Conservation (phyloP, 2,797 vertebrate species). For the Platalea minor region DNA sequence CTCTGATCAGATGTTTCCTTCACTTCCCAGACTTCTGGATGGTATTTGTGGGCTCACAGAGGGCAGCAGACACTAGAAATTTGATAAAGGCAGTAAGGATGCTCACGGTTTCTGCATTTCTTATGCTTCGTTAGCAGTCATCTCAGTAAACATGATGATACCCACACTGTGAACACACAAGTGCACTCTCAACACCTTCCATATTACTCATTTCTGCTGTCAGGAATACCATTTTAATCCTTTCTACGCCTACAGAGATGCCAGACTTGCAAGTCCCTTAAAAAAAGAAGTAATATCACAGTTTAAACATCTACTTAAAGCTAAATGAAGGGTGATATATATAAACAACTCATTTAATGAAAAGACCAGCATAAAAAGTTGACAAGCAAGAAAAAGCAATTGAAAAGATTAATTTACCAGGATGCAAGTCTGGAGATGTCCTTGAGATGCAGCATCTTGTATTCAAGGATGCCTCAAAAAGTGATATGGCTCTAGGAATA, state of each 20-base stretch:
- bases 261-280: not conserved
- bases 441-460: constrained; percentile 18
- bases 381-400: constrained; percentile 44
- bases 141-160: constrained; percentile 1
- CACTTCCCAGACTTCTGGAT: not conserved
- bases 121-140: not conserved
- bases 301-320: constrained; percentile 37
- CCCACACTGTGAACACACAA: not conserved
- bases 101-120: not conserved
- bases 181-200: not conserved
- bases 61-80: not conserved
- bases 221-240: constrained; percentile 2
- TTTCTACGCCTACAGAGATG: not conserved
- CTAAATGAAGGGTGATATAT: constrained; percentile 6
- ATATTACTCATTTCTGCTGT: constrained; percentile 36
- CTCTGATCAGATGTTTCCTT: not conserved
- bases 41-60: not conserved
- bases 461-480: constrained; percentile 6
- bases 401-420: constrained; percentile 45
- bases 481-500: not conserved
- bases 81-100: not conserved
- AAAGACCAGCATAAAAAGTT: constrained; percentile 2
- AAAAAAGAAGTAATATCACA: not conserved
- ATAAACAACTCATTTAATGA: constrained; percentile 41
- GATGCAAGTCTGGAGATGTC: not conserved